phyloP scores from a whole-genome alignment of 2,113 vertebrate species.

The Mesembrinibis cayennensis region DNA sequence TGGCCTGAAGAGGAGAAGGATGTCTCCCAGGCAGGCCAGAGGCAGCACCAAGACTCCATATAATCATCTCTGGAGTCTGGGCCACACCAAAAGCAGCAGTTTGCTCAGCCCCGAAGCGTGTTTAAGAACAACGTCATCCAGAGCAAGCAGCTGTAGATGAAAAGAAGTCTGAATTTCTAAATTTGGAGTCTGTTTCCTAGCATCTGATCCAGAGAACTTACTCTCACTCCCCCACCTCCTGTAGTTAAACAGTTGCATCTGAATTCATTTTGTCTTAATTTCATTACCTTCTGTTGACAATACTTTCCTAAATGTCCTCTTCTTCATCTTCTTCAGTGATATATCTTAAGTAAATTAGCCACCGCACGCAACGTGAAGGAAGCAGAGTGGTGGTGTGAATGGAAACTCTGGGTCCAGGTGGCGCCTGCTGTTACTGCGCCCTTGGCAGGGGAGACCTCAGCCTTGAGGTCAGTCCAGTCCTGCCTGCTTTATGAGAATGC shows the following conservation, averaged over 20 bases:
- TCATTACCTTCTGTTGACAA: not conserved
- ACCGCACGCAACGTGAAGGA: not conserved
- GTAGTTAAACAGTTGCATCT: not conserved
- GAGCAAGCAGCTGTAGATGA: not conserved
- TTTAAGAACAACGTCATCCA: not conserved
- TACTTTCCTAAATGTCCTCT: not conserved
- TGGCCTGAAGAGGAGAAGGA: not conserved
- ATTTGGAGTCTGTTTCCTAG: not conserved
- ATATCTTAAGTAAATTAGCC: not conserved
- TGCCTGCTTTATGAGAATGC: not conserved
- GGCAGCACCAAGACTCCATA: fast-evolving
- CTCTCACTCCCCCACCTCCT: not conserved
- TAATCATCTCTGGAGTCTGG: not conserved
- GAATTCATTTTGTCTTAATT: not conserved
- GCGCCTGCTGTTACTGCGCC: not conserved
- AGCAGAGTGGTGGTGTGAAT: not conserved
- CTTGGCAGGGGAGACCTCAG: not conserved
- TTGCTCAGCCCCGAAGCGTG: not conserved
- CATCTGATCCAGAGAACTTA: not conserved
- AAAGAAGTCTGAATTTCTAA: not conserved
- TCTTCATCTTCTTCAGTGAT: fast-evolving
- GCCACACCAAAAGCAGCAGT: not conserved
- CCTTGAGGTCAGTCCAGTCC: not conserved
- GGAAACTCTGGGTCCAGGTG: not conserved
- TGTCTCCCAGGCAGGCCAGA: not conserved